Evolutionary conservation across 2,797 vertebrate species (phyloP).

Genomic region (Simalia tracyae): DNA sequence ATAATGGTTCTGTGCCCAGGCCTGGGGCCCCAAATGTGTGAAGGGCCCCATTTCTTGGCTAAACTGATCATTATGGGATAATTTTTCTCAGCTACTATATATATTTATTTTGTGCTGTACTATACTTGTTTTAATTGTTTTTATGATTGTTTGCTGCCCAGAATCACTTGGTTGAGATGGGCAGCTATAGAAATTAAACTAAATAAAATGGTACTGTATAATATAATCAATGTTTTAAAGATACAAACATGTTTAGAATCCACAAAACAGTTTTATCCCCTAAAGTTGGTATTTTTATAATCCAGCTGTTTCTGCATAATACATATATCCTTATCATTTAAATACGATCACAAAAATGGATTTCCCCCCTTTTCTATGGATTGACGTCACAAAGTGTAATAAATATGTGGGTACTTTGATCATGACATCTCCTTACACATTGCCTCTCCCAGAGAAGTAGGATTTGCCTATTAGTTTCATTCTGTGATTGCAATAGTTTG

Average conservation of each 20-base stretch:
- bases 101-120: too few species aligned
- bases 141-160: too few species aligned
- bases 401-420: not conserved
- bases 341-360: constrained; percentile 17
- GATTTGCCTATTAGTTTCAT: not conserved
- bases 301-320: not conserved
- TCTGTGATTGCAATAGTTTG: not conserved
- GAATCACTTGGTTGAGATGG: too few species aligned
- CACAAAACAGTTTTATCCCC: not conserved
- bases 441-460: constrained; percentile 54
- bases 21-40: too few species aligned
- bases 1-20: not conserved
- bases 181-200: too few species aligned
- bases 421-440: constrained; percentile 51
- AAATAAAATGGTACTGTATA: not conserved
- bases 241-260: not conserved
- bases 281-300: not conserved
- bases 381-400: constrained; percentile 30
- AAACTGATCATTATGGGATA: too few species aligned
- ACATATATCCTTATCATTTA: constrained; percentile 4
- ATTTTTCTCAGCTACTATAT: too few species aligned
- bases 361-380: not conserved
- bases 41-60: too few species aligned
- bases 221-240: not conserved
- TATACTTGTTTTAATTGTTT: too few species aligned